phyloP scores from a whole-genome alignment of 2,113 vertebrate genomes.

The Antechinus flavipes region DNA sequence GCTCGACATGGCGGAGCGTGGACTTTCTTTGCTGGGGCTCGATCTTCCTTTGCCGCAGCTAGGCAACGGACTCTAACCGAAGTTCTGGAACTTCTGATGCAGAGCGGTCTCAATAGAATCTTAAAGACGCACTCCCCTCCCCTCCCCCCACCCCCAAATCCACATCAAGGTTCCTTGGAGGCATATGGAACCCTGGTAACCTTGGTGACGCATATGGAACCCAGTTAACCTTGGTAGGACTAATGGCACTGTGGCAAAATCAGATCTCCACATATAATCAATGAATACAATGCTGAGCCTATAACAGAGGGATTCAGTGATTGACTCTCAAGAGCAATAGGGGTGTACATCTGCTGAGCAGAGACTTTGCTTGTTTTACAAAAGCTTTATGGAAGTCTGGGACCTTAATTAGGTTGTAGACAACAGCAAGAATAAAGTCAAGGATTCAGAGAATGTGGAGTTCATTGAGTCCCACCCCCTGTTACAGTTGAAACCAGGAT shows the following conservation, averaged over 20 bases:
- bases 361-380: constrained; percentile 3
- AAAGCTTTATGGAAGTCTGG: not conserved
- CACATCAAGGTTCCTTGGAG: not conserved
- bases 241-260: not conserved
- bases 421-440: not conserved
- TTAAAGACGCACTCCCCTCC: not conserved
- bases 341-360: not conserved
- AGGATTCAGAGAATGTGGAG: not conserved
- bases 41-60: too few relatives aligned
- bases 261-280: constrained; percentile 9
- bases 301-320: not conserved
- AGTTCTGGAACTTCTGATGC: too few relatives aligned
- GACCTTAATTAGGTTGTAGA: constrained; percentile 6
- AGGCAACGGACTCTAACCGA: too few relatives aligned
- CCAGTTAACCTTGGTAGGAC: not conserved
- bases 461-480: not conserved
- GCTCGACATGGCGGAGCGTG: too few relatives aligned
- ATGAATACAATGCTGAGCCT: constrained; percentile 5
- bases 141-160: not conserved
- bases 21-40: too few relatives aligned
- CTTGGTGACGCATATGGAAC: not conserved
- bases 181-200: not conserved
- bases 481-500: not conserved
- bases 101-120: too few relatives aligned
- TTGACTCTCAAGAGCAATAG: not conserved